Conservation (phyloP, 1,140 invertebrate genomes). For the Drosophila bocqueti region DNA sequence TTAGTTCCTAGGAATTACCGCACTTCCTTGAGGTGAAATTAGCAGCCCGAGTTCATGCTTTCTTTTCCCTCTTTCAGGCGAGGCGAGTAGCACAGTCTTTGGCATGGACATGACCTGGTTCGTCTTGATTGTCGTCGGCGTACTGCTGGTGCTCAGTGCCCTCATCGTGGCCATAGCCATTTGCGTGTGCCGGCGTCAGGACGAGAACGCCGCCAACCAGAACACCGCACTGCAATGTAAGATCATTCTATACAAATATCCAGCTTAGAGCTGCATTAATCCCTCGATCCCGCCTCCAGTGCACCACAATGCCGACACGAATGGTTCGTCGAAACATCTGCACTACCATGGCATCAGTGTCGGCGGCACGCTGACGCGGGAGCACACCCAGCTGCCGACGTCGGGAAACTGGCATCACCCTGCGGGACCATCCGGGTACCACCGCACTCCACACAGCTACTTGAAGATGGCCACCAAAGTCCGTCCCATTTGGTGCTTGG, state of each 20-base stretch:
- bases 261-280: neutral
- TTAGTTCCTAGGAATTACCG: neutral
- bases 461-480: constrained; percentile 85
- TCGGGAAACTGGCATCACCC: constrained; percentile 97
- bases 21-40: neutral
- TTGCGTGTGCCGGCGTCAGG: constrained; percentile 90
- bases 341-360: constrained; percentile 76
- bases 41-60: constrained; percentile 1
- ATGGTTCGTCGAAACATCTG: constrained; percentile 90
- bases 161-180: constrained; percentile 89
- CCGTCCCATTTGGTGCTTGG: constrained; percentile 85
- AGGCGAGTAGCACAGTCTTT: constrained; percentile 89
- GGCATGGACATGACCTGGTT: constrained; percentile 92
- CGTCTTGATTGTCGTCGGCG: constrained; percentile 89
- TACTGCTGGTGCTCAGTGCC: constrained; percentile 88
- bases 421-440: constrained; percentile 93
- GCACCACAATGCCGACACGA: constrained; percentile 92
- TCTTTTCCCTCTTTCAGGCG: constrained; percentile 86
- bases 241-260: neutral
- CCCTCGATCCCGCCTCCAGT: constrained; percentile 86
- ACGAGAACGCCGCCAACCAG: constrained; percentile 86
- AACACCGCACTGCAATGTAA: constrained; percentile 82
- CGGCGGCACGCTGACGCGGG: constrained; percentile 84
- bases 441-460: constrained; percentile 85
- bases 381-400: constrained; percentile 85